These are phyloP conservation scores for Oreochromis spilurus DNA, from an alignment of 2,113 vertebrate species.

Conservation along the genomic window DNA sequence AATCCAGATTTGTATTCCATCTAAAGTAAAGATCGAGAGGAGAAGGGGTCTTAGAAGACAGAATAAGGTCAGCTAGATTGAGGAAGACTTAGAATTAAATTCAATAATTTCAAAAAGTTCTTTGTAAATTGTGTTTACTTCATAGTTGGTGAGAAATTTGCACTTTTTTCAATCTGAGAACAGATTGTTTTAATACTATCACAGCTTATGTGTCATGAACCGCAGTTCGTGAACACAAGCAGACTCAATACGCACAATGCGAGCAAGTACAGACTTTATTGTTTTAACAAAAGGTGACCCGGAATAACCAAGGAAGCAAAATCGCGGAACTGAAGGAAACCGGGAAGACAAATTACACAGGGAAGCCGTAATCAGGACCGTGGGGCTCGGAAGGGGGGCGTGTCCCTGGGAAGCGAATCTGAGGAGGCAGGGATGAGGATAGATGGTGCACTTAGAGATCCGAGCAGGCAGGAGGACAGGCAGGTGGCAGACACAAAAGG, in stretches of 20 bases:
- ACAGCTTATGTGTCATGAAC: neutral
- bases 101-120: neutral
- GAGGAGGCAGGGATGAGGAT: neutral
- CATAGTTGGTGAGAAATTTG: neutral
- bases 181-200: neutral
- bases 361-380: neutral
- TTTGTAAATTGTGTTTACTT: neutral
- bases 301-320: too few species aligned
- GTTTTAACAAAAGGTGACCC: too few species aligned
- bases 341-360: neutral
- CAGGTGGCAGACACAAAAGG: neutral
- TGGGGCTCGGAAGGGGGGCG: neutral
- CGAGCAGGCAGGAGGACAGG: neutral
- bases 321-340: too few species aligned
- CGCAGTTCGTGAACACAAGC: neutral
- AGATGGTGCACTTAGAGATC: neutral
- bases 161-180: neutral
- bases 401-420: neutral
- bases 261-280: too few species aligned
- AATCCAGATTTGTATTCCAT: neutral
- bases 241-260: too few species aligned
- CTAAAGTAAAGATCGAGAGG: neutral
- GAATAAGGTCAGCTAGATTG: neutral
- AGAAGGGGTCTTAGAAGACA: neutral
- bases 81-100: neutral